A percentile compares a stretch with the other conserved stretches of the same genome.
Conservation (phyloP, 1,140 invertebrate genomes). For the Conus betulinus region DNA sequence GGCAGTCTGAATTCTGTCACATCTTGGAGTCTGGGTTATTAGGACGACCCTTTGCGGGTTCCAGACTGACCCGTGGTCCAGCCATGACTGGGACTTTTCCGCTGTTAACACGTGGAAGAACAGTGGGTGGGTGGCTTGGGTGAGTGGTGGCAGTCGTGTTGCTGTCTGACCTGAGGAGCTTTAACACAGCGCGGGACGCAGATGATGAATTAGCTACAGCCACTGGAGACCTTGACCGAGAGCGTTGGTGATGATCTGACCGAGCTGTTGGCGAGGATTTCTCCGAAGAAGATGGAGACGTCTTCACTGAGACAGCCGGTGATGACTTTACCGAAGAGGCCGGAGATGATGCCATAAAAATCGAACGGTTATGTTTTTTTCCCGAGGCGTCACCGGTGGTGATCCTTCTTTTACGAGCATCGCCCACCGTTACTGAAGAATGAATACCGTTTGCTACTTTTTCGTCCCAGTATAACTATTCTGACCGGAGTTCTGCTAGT, state of each 20-base stretch:
- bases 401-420: background rate
- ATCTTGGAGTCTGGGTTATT: background rate
- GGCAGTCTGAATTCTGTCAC: background rate
- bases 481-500: background rate
- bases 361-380: background rate
- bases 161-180: background rate
- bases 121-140: background rate
- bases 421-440: background rate
- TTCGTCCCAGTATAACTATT: background rate
- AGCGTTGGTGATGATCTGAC: background rate
- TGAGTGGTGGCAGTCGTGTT: background rate
- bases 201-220: background rate
- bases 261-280: background rate
- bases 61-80: background rate
- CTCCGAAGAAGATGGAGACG: background rate
- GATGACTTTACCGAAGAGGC: background rate
- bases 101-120: background rate
- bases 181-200: background rate
- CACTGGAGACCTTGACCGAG: constrained; percentile 4
- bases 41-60: background rate
- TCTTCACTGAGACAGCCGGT: background rate
- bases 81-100: background rate
- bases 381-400: constrained; percentile 12
- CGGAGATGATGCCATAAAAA: background rate
- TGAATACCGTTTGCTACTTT: background rate